A percentile compares a stretch with the other conserved stretches of the same genome.
Conservation (phyloP, 2,888 invertebrate genomes). For the Lasioglossum pauxillum region DNA sequence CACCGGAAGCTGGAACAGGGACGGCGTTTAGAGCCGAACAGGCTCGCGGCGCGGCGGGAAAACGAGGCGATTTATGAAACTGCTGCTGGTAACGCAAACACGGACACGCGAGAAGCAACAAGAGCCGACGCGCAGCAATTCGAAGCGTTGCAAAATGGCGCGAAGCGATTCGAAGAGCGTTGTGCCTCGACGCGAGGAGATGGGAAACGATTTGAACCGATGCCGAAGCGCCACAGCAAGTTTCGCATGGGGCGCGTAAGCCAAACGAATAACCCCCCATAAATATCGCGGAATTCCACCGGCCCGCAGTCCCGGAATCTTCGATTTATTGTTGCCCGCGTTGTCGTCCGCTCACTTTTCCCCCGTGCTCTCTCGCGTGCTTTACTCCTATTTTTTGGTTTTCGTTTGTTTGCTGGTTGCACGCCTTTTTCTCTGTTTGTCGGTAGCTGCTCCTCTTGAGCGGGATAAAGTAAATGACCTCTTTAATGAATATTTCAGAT, state of each 20-base stretch:
- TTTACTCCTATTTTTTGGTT: conserved; percentile 7
- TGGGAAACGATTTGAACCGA: background rate
- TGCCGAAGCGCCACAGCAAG: conserved; percentile 41
- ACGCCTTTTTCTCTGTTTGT: conserved; percentile 45
- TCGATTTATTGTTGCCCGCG: conserved; percentile 71
- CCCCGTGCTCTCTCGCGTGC: conserved; percentile 18
- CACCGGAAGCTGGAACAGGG: background rate
- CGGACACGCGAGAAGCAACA: background rate
- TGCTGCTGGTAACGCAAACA: conserved; percentile 73
- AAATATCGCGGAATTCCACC: conserved; percentile 76
- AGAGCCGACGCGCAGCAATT: background rate
- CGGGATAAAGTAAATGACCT: background rate
- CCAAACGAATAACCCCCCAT: conserved; percentile 76
- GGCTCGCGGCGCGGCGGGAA: conserved; percentile 55
- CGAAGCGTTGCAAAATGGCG: background rate
- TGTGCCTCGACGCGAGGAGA: background rate
- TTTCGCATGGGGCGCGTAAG: conserved; percentile 69
- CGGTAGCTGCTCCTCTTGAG: background rate
- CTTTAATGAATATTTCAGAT: background rate
- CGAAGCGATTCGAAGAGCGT: background rate
- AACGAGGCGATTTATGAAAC: conserved; percentile 77
- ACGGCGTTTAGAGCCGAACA: conserved; percentile 25
- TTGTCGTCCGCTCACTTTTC: conserved; percentile 47
- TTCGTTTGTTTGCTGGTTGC: background rate
- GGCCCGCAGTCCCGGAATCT: conserved; percentile 54